Base-by-base conservation (phyloP, 2,797 vertebrate species). In the Lycodopsis pacificus region DNA sequence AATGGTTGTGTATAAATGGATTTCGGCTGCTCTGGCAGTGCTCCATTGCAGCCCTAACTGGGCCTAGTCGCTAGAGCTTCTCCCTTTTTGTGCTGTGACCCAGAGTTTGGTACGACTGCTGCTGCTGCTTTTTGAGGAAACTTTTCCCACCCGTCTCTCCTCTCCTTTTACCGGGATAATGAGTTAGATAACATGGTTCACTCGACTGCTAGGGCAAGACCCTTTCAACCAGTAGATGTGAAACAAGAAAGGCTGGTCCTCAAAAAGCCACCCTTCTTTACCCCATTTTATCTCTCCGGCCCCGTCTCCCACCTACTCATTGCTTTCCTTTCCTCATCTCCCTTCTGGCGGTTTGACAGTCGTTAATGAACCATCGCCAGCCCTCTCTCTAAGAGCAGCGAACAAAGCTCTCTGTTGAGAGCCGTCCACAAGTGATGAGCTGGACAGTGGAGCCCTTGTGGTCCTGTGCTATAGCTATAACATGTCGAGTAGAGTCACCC, bases 351-450 rank as follows among this genome's bases (percentile, higher is more conserved):
- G 65, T 80, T 20, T 76, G 51, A 81, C 62, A 79, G 56, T 76
- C 65, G 71, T 88, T 93, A 91, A 91, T 89, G 83, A 87, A 88
- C 85, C 62, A 62, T 81, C 36, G 4, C 59, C 65, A 65, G 84
- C 73, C 87, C 83, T 82, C 42, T 9, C 81, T 80, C 66, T 65
- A 30, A 71, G 76, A 51, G 69, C 74, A 32, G 25, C 74, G 66
- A 89, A 91, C 86, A 93, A 90, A 87, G 85, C 80, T 70, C 80
- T 88, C 82, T 77, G 81, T 91, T 91, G 68, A 88, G 79, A 81
- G 83, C 75, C 42, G n/a, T 73, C 73, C 65, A 65, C 74, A 79
- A 82, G 75, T 46, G 67, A 83, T 78, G 85, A 90, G 71, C 68
- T 57, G 25, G 85, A 93, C 88, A 90, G 89, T 82, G 73, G 46